Conservation (phyloP, 2,888 invertebrate genomes). For the Synergus japonicus region DNA sequence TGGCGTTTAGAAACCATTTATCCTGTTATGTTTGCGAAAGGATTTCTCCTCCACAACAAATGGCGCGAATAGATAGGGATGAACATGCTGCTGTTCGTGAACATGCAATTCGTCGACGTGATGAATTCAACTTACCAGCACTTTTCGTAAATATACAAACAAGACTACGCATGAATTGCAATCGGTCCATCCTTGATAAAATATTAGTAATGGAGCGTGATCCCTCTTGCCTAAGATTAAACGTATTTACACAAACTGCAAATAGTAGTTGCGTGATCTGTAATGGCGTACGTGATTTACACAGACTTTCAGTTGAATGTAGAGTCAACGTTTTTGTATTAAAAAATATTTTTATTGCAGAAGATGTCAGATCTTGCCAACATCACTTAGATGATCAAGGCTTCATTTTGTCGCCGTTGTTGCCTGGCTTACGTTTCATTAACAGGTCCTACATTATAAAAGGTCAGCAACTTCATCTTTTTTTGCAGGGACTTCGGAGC, state of each 20-base stretch:
- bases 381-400: constrained; percentile 51
- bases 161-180: constrained; percentile 50
- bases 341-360: constrained; percentile 45
- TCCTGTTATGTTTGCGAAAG: too few relatives aligned
- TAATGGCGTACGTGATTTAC: constrained; percentile 44
- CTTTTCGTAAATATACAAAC: constrained; percentile 42
- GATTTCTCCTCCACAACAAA: not conserved
- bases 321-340: constrained; percentile 46
- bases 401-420: constrained; percentile 41
- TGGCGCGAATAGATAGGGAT: constrained; percentile 48
- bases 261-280: constrained; percentile 46
- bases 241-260: constrained; percentile 47
- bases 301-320: constrained; percentile 45
- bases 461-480: constrained; percentile 37
- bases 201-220: constrained; percentile 47
- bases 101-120: constrained; percentile 38
- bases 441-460: constrained; percentile 46
- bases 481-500: constrained; percentile 46
- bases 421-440: constrained; percentile 43
- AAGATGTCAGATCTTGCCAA: constrained; percentile 49
- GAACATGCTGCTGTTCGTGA: constrained; percentile 43
- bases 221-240: constrained; percentile 43
- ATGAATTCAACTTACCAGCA: constrained; percentile 30
- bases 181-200: constrained; percentile 47
- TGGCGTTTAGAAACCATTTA: too few relatives aligned